Evolutionary conservation across 1,140 invertebrate genomes (phyloP).

Genomic region (Diorhabda sublineata): DNA sequence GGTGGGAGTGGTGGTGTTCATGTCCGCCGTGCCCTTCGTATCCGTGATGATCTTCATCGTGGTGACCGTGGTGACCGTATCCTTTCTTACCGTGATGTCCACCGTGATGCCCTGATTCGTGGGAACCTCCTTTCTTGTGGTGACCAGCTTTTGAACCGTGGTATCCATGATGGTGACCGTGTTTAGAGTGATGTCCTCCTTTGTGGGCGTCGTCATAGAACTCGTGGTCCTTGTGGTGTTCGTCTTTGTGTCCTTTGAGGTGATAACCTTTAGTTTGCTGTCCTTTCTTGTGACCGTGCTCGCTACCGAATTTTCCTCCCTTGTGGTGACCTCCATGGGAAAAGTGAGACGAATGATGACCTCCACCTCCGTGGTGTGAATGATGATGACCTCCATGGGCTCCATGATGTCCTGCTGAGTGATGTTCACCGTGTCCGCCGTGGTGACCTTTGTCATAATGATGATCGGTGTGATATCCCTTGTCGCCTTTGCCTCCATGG

Average conservation of each 20-base stretch:
- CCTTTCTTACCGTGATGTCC: slow-evolving; percentile 65
- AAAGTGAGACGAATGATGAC: slow-evolving; percentile 65
- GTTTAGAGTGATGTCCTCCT: slow-evolving; percentile 69
- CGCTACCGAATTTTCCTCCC: slow-evolving; percentile 65
- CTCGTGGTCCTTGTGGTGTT: slow-evolving; percentile 74
- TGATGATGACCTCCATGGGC: slow-evolving; percentile 74
- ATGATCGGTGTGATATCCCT: slow-evolving; percentile 63
- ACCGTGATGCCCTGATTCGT: slow-evolving; percentile 62
- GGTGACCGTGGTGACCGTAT: slow-evolving; percentile 62
- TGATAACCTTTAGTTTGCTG: slow-evolving; percentile 69
- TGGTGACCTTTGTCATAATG: slow-evolving; percentile 66
- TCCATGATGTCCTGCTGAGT: slow-evolving; percentile 65
- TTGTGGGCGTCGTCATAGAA: slow-evolving; percentile 75
- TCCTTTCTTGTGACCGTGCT: slow-evolving; percentile 64
- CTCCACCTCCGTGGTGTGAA: slow-evolving; percentile 67
- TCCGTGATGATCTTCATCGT: slow-evolving; percentile 71
- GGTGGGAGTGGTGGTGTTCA: slow-evolving; percentile 60
- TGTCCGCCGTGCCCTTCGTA: slow-evolving; percentile 67
- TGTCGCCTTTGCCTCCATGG: slow-evolving; percentile 63
- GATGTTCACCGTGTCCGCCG: slow-evolving; percentile 67
- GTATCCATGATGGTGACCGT: slow-evolving; percentile 64
- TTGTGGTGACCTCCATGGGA: slow-evolving; percentile 71
- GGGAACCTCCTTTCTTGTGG: slow-evolving; percentile 66
- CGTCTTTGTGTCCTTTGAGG: slow-evolving; percentile 76
- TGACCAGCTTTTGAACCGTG: slow-evolving; percentile 63